A percentile compares a stretch with the other conserved stretches of the same genome.
Conservation (phyloP, 2,113 vertebrate genomes). For the Clinocottus analis region DNA sequence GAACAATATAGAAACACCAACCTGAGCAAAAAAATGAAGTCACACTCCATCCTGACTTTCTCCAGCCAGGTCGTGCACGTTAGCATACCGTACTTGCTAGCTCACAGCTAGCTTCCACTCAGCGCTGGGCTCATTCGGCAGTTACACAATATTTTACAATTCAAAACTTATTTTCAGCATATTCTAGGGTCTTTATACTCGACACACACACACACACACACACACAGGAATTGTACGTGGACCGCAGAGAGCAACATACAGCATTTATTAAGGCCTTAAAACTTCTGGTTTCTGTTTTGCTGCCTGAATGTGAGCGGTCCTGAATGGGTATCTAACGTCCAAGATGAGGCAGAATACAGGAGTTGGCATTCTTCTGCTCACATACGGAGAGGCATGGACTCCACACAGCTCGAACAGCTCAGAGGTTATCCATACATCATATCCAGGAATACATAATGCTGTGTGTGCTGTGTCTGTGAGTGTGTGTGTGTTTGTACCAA, state of each 20-base stretch:
- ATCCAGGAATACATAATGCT: conserved; percentile 44
- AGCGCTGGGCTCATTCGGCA: no score
- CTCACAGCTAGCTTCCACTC: no score
- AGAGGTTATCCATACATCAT: conserved; percentile 40
- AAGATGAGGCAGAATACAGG: conserved; percentile 8
- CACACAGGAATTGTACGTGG: not conserved
- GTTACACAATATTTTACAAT: not conserved
- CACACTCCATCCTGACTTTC: not conserved
- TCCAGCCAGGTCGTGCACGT: not conserved
- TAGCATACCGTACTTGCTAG: not conserved
- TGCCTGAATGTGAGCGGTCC: conserved; percentile 1
- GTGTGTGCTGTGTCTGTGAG: conserved; percentile 12
- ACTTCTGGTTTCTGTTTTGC: not conserved
- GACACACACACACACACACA: no score
- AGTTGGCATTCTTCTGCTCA: conserved; percentile 18
- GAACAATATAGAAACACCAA: not conserved
- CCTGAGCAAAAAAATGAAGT: not conserved
- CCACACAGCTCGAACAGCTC: conserved; percentile 27
- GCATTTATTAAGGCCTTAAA: not conserved
- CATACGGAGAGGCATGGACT: conserved; percentile 20
- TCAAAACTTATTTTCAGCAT: not conserved
- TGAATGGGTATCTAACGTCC: not conserved
- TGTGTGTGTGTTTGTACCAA: conserved; percentile 26
- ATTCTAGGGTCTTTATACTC: not conserved
- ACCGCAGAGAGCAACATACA: not conserved